Evolutionary conservation across 2,888 invertebrate genomes (phyloP).

Genomic region (Athalia circularis): DNA sequence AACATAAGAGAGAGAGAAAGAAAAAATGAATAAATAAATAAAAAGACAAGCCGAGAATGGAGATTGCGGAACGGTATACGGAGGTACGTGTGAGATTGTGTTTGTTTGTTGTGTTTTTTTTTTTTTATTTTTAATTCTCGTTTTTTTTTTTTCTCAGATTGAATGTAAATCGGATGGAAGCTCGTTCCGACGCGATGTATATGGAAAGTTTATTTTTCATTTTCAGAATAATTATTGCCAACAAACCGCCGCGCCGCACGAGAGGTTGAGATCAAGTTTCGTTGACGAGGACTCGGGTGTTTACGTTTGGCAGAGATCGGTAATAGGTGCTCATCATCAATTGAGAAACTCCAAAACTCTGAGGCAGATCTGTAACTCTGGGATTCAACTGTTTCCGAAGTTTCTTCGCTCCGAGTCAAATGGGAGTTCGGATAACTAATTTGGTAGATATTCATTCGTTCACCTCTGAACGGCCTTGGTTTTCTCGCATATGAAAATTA

Average conservation of each 20-base stretch:
- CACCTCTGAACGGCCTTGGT: conserved; percentile 1
- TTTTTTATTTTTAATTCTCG: no score
- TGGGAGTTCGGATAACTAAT: conserved; percentile 64
- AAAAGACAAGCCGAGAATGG: no score
- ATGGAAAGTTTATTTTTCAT: no score
- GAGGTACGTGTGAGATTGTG: no score
- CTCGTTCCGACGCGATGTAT: no score
- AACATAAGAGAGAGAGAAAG: no score
- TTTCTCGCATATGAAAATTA: background rate
- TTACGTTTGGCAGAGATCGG: conserved; percentile 11
- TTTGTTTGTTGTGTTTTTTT: no score
- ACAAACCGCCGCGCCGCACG: no score
- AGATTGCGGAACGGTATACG: no score
- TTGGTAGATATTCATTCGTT: conserved; percentile 17
- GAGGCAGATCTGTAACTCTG: conserved; percentile 63
- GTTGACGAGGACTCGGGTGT: background rate
- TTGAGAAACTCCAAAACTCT: conserved; percentile 17
- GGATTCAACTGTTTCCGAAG: conserved; percentile 66
- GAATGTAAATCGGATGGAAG: no score
- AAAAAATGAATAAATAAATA: no score
- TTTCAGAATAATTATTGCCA: background rate
- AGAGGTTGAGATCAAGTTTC: background rate
- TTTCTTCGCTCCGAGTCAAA: conserved; percentile 64
- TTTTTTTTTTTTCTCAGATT: no score
- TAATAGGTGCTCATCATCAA: conserved; percentile 14